Evolutionary conservation across 2,888 invertebrate genomes (phyloP), one percentile per base, ranked within the genome.

Genomic region (Rhodophaea formosa): DNA sequence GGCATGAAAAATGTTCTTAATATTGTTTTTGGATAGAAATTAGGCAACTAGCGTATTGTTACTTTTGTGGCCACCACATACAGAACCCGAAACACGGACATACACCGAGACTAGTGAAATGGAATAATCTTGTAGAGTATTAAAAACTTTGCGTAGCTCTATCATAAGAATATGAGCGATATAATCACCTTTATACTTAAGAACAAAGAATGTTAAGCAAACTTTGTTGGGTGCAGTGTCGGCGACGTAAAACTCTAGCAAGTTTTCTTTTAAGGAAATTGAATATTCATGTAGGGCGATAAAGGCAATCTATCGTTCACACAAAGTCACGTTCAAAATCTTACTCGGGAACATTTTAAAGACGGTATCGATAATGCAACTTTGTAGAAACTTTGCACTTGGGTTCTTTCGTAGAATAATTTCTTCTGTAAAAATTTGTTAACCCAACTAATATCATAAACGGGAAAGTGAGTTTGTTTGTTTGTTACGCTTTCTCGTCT

Each of bases 191-290:
- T 59, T 67, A 64, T 67, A 64, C 69, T 68, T 65, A 62, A 52
- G 64, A 70, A 73, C 71, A 74, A 73, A 68, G 68, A 64, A 68
- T 68, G 66, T 69, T 66, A 66, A 65, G 63, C 59, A 70, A 76
- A 75, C 66, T 69, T 58, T 56, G 64, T 69, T 68, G 69, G 67
- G 62, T 60, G 62, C 65, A 65, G 64, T 67, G 64, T 63, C 60
- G 60, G 62, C 63, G 68, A 69, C 70, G 68, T 68, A 71, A 78
- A 78, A 78, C 74, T 76, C 64, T 64, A 60, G 58, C 60, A 65
- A 74, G 70, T 70, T 77, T 80, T 78, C 74, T 74, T 77, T 75
- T 68, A 69, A 72, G 72, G 69, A 82, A 78, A 82, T 82, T 80
- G 80, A 82, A 84, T 82, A 82, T 82, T 79, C 79, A 81, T 80